phyloP scores from a whole-genome alignment of 2,797 vertebrate species.

The Masticophis lateralis region DNA sequence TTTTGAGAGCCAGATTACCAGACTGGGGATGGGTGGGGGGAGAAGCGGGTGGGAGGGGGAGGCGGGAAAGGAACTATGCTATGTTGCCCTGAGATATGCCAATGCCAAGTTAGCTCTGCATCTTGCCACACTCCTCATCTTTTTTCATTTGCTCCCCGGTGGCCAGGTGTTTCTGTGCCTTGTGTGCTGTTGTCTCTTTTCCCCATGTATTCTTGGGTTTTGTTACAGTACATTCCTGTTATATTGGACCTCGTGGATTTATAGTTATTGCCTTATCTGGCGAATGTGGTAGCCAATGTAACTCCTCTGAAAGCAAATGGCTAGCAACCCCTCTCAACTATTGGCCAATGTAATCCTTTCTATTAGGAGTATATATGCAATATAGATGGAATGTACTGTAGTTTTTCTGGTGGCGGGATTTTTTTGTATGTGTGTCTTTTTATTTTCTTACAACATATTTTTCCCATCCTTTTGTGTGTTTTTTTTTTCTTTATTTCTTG shows the following conservation, averaged over 20 bases:
- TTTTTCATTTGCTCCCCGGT: neutral
- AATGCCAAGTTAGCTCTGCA: neutral
- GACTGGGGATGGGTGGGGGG: neutral
- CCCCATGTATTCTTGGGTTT: neutral
- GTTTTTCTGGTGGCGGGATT: neutral
- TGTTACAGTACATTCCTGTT: slow-evolving; percentile 36
- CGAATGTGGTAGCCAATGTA: neutral
- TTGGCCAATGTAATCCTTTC: neutral
- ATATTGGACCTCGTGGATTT: neutral
- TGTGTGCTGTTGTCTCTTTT: neutral
- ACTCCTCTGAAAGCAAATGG: neutral
- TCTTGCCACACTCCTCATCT: neutral
- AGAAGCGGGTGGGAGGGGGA: neutral
- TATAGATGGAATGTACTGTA: slow-evolving; percentile 36
- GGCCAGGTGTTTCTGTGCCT: neutral
- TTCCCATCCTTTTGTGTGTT: slow-evolving; percentile 33
- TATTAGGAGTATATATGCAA: neutral
- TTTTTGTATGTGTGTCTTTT: slow-evolving; percentile 7
- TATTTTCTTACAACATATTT: slow-evolving; percentile 22
- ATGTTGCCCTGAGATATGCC: neutral
- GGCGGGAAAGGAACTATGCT: neutral
- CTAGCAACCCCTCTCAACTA: neutral
- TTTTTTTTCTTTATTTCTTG: slow-evolving; percentile 33
- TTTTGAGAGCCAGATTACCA: neutral
- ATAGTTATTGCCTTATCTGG: neutral